Base-by-base conservation (phyloP, 2,888 invertebrate genomes). In the Malthinus flaveolus region DNA sequence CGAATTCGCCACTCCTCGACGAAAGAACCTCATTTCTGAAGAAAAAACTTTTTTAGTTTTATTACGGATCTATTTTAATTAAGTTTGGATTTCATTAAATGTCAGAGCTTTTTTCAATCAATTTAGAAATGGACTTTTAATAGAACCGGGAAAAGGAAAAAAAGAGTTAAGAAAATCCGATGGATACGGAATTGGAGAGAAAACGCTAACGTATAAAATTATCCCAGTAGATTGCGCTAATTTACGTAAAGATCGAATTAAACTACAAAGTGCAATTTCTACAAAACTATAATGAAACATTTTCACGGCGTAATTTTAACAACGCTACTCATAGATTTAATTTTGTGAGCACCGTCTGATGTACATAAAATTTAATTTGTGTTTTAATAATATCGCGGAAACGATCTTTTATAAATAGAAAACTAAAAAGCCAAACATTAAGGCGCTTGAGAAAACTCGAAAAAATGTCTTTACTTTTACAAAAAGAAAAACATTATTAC, bases 321-420 rank as follows among this genome's bases (percentile, higher is more conserved):
- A 42, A 42, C 39, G 39, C 48, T 48, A 34, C 35, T 33, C 35
- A 44, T 23, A 51, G 44, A 44, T 44, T 44, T 12, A 44, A 51
- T 12, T 12, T 44, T 45, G 23, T 5, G 44, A 51, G 39, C 44
- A 12, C 31, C 32, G 12, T 31, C 23, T 51, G 15, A 45, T 52
- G 34, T 35, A 52, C 12, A 12, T 11, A 32, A 46, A 52, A 35
- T 45, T 33, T 45, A 45, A 35, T 52, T 52, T 52, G 34, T 11
- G 52, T 52, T 52, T 50, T 50, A 50, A 50, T 50, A 50, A 50
- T 50, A 50, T 32, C 32, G 12, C 50, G 36, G 32, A 42, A 50
- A 39, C 32, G 36, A 50, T 39, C 50, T 50, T 33, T 31, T 50
- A 23, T 23, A 23, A 23, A 23, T 23, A 3, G 23, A 23, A 23